These are phyloP conservation scores for Luffia ferchaultella DNA, from an alignment of 2,888 invertebrate genomes.

Conservation along the genomic window DNA sequence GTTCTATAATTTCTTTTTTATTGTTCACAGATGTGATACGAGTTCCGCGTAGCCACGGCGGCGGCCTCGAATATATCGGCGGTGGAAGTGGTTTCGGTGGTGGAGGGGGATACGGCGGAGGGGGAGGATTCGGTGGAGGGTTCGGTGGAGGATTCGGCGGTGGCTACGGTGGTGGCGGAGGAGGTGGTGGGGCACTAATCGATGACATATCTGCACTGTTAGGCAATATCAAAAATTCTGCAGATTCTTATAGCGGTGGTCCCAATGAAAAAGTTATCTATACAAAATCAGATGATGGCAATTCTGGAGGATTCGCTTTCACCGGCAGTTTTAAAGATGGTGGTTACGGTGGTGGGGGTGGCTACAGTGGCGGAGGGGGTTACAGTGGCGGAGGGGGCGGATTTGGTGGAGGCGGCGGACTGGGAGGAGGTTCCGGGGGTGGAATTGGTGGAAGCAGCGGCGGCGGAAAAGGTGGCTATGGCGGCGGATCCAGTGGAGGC, in stretches of 20 bases:
- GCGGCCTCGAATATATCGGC: conserved; percentile 25
- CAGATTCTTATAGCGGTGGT: conserved; percentile 11
- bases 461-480: conserved; percentile 18
- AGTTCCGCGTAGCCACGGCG: conserved; percentile 29
- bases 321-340: conserved; percentile 39
- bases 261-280: conserved; percentile 34
- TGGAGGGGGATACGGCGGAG: not conserved
- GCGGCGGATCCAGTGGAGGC: conserved; percentile 18
- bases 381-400: conserved; percentile 37
- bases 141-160: conserved; percentile 1
- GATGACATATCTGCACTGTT: conserved; percentile 4
- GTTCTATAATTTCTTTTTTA: not conserved
- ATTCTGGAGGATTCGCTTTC: conserved; percentile 51
- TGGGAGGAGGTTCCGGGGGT: conserved; percentile 19
- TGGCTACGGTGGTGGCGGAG: not conserved
- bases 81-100: conserved; percentile 17
- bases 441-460: conserved; percentile 21
- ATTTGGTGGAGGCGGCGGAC: conserved; percentile 25
- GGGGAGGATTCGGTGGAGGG: not conserved
- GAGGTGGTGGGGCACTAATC: conserved; percentile 4
- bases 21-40: not conserved
- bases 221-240: conserved; percentile 1
- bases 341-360: conserved; percentile 38
- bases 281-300: conserved; percentile 46
- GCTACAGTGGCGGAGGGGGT: conserved; percentile 47